Percentiles rank a stretch among this genome's conserved stretches.
Conservation (phyloP, 2,113 vertebrate species). For the Ibidorhyncha struthersii region DNA sequence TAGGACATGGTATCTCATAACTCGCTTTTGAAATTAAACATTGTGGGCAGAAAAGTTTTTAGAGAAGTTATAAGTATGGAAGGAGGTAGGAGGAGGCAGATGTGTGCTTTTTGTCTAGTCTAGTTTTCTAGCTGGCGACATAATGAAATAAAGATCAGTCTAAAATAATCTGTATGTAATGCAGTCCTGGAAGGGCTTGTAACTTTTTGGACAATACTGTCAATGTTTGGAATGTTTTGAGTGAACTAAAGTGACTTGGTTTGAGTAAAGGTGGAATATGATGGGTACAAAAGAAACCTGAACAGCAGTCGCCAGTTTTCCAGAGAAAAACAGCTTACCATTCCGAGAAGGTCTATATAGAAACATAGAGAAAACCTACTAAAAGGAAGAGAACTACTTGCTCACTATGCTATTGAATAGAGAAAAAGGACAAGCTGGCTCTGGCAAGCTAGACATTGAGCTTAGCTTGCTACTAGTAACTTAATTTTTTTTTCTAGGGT, state of each 20-base stretch:
- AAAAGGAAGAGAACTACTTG: not conserved
- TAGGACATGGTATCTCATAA: not conserved
- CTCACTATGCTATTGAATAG: rapidly evolving
- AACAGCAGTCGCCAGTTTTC: not conserved
- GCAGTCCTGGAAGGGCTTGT: not conserved
- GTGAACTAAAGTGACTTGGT: not conserved
- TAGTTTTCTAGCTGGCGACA: not conserved
- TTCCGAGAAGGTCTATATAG: not conserved
- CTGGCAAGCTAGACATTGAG: not conserved
- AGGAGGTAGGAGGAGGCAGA: slow-evolving; percentile 18
- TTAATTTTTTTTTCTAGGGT: not conserved
- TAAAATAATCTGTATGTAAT: not conserved
- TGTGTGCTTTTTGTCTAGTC: not conserved
- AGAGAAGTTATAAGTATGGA: not conserved
- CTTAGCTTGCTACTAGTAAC: not conserved
- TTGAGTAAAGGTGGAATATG: not conserved
- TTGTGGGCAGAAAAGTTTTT: slow-evolving; percentile 18
- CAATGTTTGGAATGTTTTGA: not conserved
- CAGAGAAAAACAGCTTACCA: not conserved
- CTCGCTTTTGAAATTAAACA: not conserved
- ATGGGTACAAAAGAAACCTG: not conserved
- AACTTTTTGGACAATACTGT: not conserved
- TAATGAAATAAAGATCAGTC: not conserved
- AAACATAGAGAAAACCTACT: too few species aligned
- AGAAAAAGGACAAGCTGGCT: not conserved